Conservation (phyloP, 2,113 vertebrate species). For the Bufo bufo region DNA sequence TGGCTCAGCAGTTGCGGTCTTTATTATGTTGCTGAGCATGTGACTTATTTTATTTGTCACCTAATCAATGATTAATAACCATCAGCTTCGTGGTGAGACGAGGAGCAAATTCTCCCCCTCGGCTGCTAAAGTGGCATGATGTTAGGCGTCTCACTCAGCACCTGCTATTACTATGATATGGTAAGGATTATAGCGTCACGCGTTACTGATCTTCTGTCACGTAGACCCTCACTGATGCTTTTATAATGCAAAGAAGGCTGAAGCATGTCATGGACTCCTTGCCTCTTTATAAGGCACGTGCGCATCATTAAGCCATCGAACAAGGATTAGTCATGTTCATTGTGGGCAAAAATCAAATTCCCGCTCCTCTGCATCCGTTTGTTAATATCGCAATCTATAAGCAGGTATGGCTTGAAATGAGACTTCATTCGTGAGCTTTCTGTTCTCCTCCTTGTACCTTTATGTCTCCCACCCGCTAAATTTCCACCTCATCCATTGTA, state of each 20-base stretch:
- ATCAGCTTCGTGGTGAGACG: neutral
- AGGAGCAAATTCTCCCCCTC: constrained; percentile 14
- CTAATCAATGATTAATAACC: constrained; percentile 42
- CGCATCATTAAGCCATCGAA: constrained; percentile 12
- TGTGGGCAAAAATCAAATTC: neutral
- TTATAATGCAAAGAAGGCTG: constrained; percentile 15
- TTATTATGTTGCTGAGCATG: neutral
- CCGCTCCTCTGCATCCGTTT: neutral
- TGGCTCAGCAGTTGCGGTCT: neutral
- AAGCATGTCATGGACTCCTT: neutral
- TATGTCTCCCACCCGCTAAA: neutral
- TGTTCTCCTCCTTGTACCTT: neutral
- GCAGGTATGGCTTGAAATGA: neutral
- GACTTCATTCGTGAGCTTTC: neutral
- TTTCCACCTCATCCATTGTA: neutral
- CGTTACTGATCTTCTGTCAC: constrained; percentile 28
- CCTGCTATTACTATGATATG: constrained; percentile 24
- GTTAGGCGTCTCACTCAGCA: neutral
- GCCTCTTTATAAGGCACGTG: neutral
- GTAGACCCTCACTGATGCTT: neutral
- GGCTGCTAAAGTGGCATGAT: neutral
- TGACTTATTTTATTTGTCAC: constrained; percentile 40
- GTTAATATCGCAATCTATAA: neutral
- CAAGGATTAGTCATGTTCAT: neutral
- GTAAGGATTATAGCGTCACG: constrained; percentile 12